These are phyloP conservation scores for Calliopum simillimum DNA, from an alignment of 2,888 invertebrate genomes.

Conservation along the genomic window DNA sequence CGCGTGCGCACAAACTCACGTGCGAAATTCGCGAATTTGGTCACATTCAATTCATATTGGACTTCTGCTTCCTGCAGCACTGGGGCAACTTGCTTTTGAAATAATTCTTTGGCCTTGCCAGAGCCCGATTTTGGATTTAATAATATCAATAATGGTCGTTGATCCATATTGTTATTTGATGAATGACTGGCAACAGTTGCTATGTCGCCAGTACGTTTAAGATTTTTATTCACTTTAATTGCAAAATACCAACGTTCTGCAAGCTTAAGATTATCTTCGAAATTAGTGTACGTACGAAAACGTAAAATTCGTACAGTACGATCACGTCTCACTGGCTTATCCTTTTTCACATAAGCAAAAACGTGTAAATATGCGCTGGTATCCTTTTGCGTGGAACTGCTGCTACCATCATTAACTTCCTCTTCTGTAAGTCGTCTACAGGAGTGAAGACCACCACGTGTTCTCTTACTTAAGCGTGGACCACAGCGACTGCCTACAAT, in stretches of 20 bases:
- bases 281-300: conserved; percentile 84
- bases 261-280: conserved; percentile 84
- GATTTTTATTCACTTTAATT: conserved; percentile 76
- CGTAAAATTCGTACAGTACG: conserved; percentile 84
- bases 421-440: conserved; percentile 74
- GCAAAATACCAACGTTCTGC: conserved; percentile 84
- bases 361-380: conserved; percentile 88
- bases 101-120: conserved; percentile 88
- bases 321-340: conserved; percentile 77
- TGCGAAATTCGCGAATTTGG: conserved; percentile 87
- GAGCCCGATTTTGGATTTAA: conserved; percentile 96
- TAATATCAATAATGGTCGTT: conserved; percentile 74
- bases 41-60: conserved; percentile 88
- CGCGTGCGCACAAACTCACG: conserved; percentile 77
- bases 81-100: conserved; percentile 86
- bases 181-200: not conserved
- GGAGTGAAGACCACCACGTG: conserved; percentile 69
- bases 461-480: conserved; percentile 51
- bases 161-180: not conserved
- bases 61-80: conserved; percentile 89
- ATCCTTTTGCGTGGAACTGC: conserved; percentile 71
- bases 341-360: conserved; percentile 83
- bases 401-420: conserved; percentile 60
- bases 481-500: conserved; percentile 83
- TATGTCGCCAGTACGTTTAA: conserved; percentile 58